Evolutionary conservation across 2,888 invertebrate species (phyloP).

Genomic region (Noctua pronuba): DNA sequence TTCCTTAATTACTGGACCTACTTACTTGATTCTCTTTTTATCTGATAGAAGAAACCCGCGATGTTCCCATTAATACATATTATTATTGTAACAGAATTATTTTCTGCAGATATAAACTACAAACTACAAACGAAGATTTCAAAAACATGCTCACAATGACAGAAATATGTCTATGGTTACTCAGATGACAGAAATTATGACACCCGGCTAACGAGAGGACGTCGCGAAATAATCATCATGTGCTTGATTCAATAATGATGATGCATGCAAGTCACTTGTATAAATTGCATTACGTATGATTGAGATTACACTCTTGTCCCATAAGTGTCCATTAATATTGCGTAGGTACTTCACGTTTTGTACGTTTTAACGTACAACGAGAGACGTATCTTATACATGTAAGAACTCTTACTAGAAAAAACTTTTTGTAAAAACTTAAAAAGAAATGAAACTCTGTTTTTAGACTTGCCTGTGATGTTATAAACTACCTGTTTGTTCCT

Average conservation of each 20-base stretch:
- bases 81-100: background rate
- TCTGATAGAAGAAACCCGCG: background rate
- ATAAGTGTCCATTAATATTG: slow-evolving; percentile 3
- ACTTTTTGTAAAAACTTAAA: background rate
- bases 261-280: background rate
- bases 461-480: background rate
- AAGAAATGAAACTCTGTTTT: background rate
- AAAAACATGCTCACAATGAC: background rate
- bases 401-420: background rate
- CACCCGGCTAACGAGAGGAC: background rate
- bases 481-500: background rate
- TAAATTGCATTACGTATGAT: background rate
- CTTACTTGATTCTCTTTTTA: background rate
- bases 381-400: background rate
- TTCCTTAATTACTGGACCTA: background rate
- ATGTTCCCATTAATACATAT: background rate
- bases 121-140: background rate
- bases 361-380: too few relatives aligned
- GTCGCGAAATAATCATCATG: background rate
- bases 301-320: background rate
- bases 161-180: background rate
- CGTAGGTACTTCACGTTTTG: background rate
- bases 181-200: background rate
- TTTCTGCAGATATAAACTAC: too few relatives aligned
- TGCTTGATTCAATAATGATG: background rate